Evolutionary conservation across 2,113 vertebrate genomes (phyloP).

Genomic region (Lipophrys pholis): DNA sequence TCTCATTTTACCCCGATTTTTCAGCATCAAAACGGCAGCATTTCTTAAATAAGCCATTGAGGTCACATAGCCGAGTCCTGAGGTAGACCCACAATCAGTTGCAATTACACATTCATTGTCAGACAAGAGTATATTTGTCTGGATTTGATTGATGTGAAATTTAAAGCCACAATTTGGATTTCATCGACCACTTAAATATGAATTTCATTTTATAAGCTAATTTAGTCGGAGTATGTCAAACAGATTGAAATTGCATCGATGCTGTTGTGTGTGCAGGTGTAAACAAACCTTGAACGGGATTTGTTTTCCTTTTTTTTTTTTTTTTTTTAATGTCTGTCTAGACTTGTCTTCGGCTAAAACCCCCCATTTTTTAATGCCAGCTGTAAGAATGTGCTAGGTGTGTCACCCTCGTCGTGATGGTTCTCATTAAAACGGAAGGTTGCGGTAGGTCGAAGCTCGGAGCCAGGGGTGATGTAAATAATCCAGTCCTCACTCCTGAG

Average conservation of each 20-base stretch:
- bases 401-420: conserved; percentile 30
- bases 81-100: conserved; percentile 58
- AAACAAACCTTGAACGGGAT: background rate
- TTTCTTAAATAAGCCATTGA: conserved; percentile 62
- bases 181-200: conserved; percentile 6
- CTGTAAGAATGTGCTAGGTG: conserved; percentile 7
- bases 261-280: background rate
- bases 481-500: conserved; percentile 67
- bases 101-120: conserved; percentile 49
- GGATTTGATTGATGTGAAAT: conserved; percentile 40
- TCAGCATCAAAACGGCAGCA: conserved; percentile 47
- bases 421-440: conserved; percentile 36
- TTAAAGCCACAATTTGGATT: conserved; percentile 10
- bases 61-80: conserved; percentile 54
- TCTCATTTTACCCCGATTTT: conserved; percentile 56
- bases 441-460: conserved; percentile 58
- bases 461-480: conserved; percentile 74
- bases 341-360: background rate
- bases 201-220: background rate
- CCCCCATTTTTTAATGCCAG: too few species aligned
- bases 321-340: background rate
- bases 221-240: background rate
- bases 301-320: background rate
- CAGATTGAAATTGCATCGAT: background rate
- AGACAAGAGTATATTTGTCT: conserved; percentile 37